These are phyloP conservation scores for Synodontis membranacea DNA, from an alignment of 2,113 vertebrate genomes.

Conservation along the genomic window DNA sequence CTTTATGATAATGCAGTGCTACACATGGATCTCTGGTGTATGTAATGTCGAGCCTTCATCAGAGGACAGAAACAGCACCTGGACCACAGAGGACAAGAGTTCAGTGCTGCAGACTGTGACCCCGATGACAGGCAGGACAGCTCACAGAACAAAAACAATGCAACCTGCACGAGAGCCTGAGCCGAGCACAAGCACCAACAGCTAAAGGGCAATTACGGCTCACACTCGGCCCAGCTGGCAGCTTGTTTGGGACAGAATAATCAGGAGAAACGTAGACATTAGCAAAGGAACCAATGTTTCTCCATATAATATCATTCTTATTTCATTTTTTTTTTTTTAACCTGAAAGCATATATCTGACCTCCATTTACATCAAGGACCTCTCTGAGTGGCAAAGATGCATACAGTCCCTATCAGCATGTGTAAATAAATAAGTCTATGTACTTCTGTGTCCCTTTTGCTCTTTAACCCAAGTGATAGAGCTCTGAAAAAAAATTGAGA, in stretches of 20 bases:
- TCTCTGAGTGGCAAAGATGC: neutral
- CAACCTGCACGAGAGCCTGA: slow-evolving; percentile 9
- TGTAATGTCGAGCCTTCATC: neutral
- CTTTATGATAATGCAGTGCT: neutral
- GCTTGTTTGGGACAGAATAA: slow-evolving; percentile 12
- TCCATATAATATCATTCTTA: neutral
- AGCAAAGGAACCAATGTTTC: neutral
- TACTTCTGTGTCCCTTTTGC: neutral
- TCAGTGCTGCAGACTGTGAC: neutral
- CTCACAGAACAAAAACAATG: neutral
- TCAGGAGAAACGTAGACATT: neutral
- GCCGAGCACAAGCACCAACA: neutral
- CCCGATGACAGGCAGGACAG: slow-evolving; percentile 7
- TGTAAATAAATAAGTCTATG: neutral
- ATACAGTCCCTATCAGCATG: neutral
- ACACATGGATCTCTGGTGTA: neutral
- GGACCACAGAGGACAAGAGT: slow-evolving; percentile 28
- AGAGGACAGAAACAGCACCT: slow-evolving; percentile 10
- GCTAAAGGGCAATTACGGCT: neutral
- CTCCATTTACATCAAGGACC: neutral
- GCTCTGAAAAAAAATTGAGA: too few relatives aligned
- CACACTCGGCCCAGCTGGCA: neutral
- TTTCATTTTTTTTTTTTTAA: neutral
- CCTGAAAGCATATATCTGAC: neutral
- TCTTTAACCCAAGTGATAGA: neutral